A percentile compares a stretch with the other conserved stretches of the same genome.
Conservation (phyloP, 2,113 vertebrate species). For the Petromus typicus region DNA sequence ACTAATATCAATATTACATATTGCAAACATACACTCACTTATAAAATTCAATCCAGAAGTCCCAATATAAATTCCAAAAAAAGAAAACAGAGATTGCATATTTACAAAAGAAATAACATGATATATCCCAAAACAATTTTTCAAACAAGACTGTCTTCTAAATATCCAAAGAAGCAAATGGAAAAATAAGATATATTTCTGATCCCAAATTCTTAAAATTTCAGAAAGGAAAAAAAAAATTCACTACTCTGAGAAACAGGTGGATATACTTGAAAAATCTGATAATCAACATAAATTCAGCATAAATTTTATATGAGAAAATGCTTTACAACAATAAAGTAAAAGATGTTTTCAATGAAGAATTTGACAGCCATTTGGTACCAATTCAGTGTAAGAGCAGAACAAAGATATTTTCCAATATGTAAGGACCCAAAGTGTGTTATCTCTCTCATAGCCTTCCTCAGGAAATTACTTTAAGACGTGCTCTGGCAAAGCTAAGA, state of each 20-base stretch:
- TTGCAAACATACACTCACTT: not conserved
- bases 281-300: not conserved
- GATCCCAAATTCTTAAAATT: slow-evolving; percentile 1
- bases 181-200: not conserved
- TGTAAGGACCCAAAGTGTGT: not conserved
- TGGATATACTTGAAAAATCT: not conserved
- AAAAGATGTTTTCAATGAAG: not conserved
- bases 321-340: not conserved
- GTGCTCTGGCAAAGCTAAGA: not conserved
- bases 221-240: not conserved
- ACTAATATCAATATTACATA: not conserved
- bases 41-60: not conserved
- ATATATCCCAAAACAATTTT: not conserved
- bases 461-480: slow-evolving; percentile 36
- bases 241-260: not conserved
- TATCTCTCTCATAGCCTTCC: not conserved
- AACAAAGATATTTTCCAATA: not conserved
- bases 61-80: slow-evolving; percentile 3
- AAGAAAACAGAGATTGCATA: not conserved
- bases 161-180: not conserved
- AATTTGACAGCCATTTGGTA: not conserved
- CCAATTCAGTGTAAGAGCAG: not conserved
- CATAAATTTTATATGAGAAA: slow-evolving; percentile 10
- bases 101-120: not conserved
- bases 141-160: not conserved